phyloP scores from a whole-genome alignment of 2,797 vertebrate genomes.

The Acanthopagrus latus region DNA sequence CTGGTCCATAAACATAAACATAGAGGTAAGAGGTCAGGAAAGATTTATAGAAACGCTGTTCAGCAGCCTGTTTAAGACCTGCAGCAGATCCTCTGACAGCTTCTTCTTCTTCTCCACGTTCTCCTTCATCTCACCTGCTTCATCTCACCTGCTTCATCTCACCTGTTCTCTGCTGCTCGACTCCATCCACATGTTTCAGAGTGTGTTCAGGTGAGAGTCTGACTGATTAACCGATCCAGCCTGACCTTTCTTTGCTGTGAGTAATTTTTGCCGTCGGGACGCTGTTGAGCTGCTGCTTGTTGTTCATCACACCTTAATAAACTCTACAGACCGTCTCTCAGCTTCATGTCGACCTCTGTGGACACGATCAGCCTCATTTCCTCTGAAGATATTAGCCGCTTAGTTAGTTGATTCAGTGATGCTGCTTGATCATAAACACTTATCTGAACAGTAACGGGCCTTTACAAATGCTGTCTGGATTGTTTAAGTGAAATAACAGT shows the following conservation, averaged over 20 bases:
- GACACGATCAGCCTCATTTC: neutral
- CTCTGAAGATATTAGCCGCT: neutral
- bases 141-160: neutral
- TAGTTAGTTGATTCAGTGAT: too few species aligned
- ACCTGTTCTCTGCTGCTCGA: neutral
- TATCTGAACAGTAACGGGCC: neutral
- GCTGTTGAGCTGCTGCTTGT: neutral
- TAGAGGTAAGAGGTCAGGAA: too few species aligned
- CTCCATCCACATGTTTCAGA: neutral
- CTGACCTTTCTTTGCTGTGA: slow-evolving; percentile 4
- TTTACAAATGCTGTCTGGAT: neutral
- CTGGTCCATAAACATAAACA: too few species aligned
- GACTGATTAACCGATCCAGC: slow-evolving; percentile 1
- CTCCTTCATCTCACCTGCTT: too few species aligned
- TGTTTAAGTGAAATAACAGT: neutral
- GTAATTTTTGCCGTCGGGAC: neutral
- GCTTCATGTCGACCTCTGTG: neutral
- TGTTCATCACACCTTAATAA: slow-evolving; percentile 28
- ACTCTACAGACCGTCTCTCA: slow-evolving; percentile 14
- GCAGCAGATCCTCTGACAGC: too few species aligned
- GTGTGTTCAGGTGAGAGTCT: neutral
- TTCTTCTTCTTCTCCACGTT: too few species aligned
- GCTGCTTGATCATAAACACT: neutral
- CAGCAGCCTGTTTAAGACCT: too few species aligned
- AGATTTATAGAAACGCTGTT: too few species aligned